phyloP scores from a whole-genome alignment of 2,888 invertebrate species.

The Hypselothyrea guttata region DNA sequence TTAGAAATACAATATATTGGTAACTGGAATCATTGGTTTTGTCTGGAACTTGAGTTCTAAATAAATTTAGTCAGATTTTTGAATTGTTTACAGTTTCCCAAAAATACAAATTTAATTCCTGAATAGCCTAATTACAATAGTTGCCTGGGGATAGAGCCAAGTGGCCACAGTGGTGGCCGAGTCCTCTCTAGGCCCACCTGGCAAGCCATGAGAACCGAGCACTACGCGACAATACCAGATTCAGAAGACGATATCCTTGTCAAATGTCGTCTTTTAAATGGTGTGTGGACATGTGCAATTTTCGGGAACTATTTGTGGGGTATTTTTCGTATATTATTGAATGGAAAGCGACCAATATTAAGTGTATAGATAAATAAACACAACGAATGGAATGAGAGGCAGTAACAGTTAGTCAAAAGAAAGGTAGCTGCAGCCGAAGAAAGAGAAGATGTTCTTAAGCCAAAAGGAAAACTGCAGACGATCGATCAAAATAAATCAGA shows the following conservation, averaged over 20 bases:
- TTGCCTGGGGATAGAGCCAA: slow-evolving; percentile 23
- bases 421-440: background rate
- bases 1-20: too few species aligned
- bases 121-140: too few species aligned
- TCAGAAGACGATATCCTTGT: slow-evolving; percentile 26
- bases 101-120: too few species aligned
- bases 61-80: too few species aligned
- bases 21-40: too few species aligned
- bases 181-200: slow-evolving; percentile 54
- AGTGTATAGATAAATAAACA: slow-evolving; percentile 58
- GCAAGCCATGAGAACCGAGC: slow-evolving; percentile 49
- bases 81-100: too few species aligned
- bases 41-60: too few species aligned
- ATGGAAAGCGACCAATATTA: slow-evolving; percentile 64
- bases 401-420: slow-evolving; percentile 7
- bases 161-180: slow-evolving; percentile 56
- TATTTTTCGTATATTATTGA: slow-evolving; percentile 39
- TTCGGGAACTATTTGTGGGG: slow-evolving; percentile 71
- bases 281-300: slow-evolving; percentile 71
- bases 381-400: slow-evolving; percentile 7
- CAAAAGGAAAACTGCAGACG: slow-evolving; percentile 53
- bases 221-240: slow-evolving; percentile 3
- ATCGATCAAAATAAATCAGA: slow-evolving; percentile 75
- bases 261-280: slow-evolving; percentile 37
- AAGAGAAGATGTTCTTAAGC: slow-evolving; percentile 41